Percentiles rank a stretch among this genome's conserved stretches.
phyloP scores from a whole-genome alignment of 1,140 invertebrate species.

The Drosophila sp. region DNA sequence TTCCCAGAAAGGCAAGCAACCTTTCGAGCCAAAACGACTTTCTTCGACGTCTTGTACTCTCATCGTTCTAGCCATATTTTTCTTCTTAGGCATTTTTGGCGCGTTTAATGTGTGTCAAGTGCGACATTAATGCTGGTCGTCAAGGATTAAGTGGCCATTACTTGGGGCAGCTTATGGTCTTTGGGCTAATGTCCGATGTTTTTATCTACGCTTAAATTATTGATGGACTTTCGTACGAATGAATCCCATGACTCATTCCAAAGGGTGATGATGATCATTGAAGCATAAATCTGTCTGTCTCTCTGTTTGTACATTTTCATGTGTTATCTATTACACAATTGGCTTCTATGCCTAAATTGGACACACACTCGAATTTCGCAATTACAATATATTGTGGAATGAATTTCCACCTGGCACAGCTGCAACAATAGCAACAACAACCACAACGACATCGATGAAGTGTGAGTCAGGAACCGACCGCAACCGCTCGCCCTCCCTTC shows the following conservation, averaged over 20 bases:
- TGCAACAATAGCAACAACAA: slow-evolving; percentile 42
- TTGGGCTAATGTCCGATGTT: slow-evolving; percentile 25
- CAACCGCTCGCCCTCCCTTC: slow-evolving; percentile 53
- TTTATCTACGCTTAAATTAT: slow-evolving; percentile 35
- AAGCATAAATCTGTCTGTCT: slow-evolving; percentile 56
- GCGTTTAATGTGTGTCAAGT: slow-evolving; percentile 74
- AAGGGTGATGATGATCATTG: slow-evolving; percentile 51
- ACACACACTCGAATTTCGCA: slow-evolving; percentile 56
- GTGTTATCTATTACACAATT: slow-evolving; percentile 77
- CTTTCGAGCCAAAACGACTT: not conserved
- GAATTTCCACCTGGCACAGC: slow-evolving; percentile 63
- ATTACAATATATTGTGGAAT: slow-evolving; percentile 34
- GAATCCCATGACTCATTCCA: slow-evolving; percentile 52
- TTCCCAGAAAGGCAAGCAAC: not conserved
- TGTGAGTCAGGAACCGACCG: slow-evolving; percentile 55
- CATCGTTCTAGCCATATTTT: slow-evolving; percentile 38
- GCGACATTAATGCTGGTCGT: slow-evolving; percentile 69
- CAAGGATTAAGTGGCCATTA: slow-evolving; percentile 70
- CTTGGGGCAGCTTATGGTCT: slow-evolving; percentile 24
- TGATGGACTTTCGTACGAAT: slow-evolving; percentile 31
- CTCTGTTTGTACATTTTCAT: slow-evolving; percentile 31
- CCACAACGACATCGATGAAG: not conserved
- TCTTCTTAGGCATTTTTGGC: slow-evolving; percentile 9
- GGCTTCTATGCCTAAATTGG: slow-evolving; percentile 54
- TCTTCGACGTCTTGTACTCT: not conserved